Base-by-base conservation (phyloP, 2,888 invertebrate genomes). In the Andrena camellia region DNA sequence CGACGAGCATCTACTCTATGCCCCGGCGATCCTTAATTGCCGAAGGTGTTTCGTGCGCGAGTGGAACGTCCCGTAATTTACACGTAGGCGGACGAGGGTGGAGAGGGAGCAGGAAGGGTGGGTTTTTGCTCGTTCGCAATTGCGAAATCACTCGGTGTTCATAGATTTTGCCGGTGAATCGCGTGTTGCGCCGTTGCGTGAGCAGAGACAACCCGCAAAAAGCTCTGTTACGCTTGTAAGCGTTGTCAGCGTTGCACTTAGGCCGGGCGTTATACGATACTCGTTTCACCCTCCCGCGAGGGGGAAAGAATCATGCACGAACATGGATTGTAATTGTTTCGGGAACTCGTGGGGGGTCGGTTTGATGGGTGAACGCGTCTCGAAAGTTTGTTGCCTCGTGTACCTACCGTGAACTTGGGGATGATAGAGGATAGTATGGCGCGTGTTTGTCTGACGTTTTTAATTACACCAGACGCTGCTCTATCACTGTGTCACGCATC, bases 141-240 rank as follows among this genome's bases (percentile, higher is more conserved):
- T 71, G 83, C 77, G 64, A 79, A 80, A 80, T 79, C 84, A 35
- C 68, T 57, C 71, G 73, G 59, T 8, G 77, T 63, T 78, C 63
- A 63, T 83, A 78, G 78, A 78, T 83, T 78, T 74, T 57, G 52
- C 71, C 62, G 71, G 31, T 20, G 78, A 83, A 74, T 83, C 83
- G 83, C 83, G 83, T 83, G 83, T 48, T 64, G 57, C 50, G 35
- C 52, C 26, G 71, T 83, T 70, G 83, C 83, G 83, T 83, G 83
- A 20, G 81, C 74, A 57, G 63, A 74, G 83, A 83, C 83, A 83
- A 78, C 59, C 74, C 70, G 76, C 76, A 84, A 84, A 84, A 84
- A 84, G 79, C 76, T 83, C 52, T 29, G 83, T 78, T 83, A 83
- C 82, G 83, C 83, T 82, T 71, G 83, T 82, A 83, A 78, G 74